Evolutionary conservation across 2,113 vertebrate species (phyloP).

Genomic region (Megaceryle maxima): DNA sequence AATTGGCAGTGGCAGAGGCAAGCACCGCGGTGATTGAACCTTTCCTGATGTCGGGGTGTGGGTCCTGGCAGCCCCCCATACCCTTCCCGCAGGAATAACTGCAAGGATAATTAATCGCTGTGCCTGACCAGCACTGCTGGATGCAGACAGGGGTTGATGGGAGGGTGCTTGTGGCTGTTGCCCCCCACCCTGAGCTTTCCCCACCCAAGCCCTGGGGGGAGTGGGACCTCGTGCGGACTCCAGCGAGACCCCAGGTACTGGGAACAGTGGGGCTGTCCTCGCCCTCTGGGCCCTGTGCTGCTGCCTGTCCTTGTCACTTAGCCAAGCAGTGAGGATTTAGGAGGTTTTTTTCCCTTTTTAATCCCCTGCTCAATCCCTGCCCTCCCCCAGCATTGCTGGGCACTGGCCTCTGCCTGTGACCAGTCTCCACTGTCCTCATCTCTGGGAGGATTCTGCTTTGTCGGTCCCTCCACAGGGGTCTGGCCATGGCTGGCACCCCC

Average conservation of each 20-base stretch:
- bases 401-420: neutral
- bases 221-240: neutral
- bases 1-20: neutral
- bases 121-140: neutral
- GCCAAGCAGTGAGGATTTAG: conserved; percentile 45
- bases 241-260: neutral
- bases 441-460: neutral
- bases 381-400: neutral
- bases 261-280: neutral
- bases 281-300: neutral
- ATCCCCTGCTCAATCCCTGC: conserved; percentile 49
- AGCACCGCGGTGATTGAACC: neutral
- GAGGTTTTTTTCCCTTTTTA: neutral
- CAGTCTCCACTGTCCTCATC: neutral
- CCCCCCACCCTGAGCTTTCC: neutral
- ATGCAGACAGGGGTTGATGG: neutral
- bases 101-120: neutral
- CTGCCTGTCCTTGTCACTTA: conserved; percentile 45
- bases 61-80: neutral
- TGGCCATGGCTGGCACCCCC: rapidly evolving
- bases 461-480: neutral
- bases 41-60: rapidly evolving
- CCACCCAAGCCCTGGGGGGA: neutral
- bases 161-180: neutral
- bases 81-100: neutral